Evolutionary conservation across 2,797 vertebrate species (phyloP), one percentile per base, ranked within the genome.

Genomic region (Cetoscarus ocellatus): DNA sequence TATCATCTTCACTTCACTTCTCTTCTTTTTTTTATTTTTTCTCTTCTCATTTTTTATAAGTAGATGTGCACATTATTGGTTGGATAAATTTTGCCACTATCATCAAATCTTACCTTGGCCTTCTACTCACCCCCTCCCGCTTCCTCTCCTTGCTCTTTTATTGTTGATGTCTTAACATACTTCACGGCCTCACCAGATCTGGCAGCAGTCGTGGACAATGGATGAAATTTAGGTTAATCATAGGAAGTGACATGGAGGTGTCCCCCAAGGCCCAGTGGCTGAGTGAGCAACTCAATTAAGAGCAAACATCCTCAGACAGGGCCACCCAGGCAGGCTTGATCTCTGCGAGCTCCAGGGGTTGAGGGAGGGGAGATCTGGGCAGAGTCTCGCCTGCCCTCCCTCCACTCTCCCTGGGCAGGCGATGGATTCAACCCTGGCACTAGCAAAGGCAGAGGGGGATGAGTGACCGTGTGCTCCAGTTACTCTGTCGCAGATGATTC

Each of bases 201-300:
- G 92, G 93, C 90, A 91, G 85, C 80, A 44, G 79, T 93, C 89
- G 80, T 86, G 81, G 75, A 84, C 73, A 69, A 88, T 83, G 81
- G 86, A 88, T 92, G 91, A 94, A 90, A 93, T 93, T 91, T 89
- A 92, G 91, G 93, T 93, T 94, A 93, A 93, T 94, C 90, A 94
- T 94, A 82, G 61, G 89, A 94, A 93, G 93, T 94, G 93, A 94
- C 93, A 94, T 67, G 79, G 81, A 92, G 89, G 88, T 91, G 91
- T 94, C 91, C 91, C 91, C 92, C 86, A 39, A 60, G 80, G 88
- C 91, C 88, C 86, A 86, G 88, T 82, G 91, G 90, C 92, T 92
- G 92, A 93, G 91, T 92, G 91, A 94, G 93, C 93, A 94, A 93
- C 94, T 94, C 93, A 94, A 94, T 94, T 94, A 95, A 92, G 85